Base-by-base conservation (phyloP, 2,113 vertebrate genomes). In the Pseudonaja textilis region DNA sequence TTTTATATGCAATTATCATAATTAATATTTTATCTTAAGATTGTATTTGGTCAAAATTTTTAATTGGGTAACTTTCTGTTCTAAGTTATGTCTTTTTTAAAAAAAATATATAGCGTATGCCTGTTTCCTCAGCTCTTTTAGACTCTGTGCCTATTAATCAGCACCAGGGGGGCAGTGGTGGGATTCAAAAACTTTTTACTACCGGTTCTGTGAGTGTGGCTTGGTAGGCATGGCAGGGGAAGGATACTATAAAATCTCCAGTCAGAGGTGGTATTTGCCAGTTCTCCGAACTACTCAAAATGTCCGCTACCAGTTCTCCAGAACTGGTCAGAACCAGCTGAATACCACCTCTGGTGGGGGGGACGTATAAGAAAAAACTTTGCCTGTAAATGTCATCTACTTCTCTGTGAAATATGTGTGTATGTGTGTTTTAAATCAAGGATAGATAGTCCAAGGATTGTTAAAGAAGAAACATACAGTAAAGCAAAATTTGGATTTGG, bases 1-100 rank as follows among this genome's bases (percentile, higher is more conserved):
- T 42, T 69, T 88, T 89, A 25, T 20, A 39, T 64, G 59, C n/a
- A 91, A 91, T 91, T 91, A 91, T 87, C 42, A 39, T 87, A 57
- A 54, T 93, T 85, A 45, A 52, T 45, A 8, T 50, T 39, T 85
- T 61, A 61, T 61, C 34, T 61, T 90, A 61, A 90, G 39, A 47
- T 22, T 52, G 3, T 45, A 23, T 29, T n/a, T 1, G 56, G 45
- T 42, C 86, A 89, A 89, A 81, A 81, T 0, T n/a, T 16, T 89
- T 87, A n/a, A 87, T 87, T 47, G 42, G 26, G 3, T 87, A n/a
- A 50, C 42, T 91, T 91, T 87, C n/a, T 47, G 3, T 87, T 50
- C 42, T 50, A 42, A 7, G 12, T 86, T 47, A 2, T 3, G 6
- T n/a, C 45, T 29, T 59, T 59, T 26, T 85, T 64, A 4, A 54